Conservation (phyloP, 2,888 invertebrate genomes). For the Agrotis puta region DNA sequence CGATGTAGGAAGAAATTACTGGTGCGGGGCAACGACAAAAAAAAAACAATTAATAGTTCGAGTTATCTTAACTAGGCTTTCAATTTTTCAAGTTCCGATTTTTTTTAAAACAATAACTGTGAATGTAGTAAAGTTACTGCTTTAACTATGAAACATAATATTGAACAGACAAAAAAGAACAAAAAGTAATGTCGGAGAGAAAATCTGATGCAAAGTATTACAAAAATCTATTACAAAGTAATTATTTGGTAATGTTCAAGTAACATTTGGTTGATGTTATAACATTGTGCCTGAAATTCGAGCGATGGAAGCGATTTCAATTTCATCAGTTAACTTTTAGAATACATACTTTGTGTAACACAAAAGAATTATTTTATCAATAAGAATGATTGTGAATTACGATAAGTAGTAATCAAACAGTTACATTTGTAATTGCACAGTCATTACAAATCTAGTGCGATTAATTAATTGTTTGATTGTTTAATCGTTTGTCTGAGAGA, state of each 20-base stretch:
- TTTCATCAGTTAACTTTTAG: constrained; percentile 2
- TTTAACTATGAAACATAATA: too few relatives aligned
- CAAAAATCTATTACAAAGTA: constrained; percentile 25
- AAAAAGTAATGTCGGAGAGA: constrained; percentile 19
- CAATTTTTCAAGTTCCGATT: too few relatives aligned
- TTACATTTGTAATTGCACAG: constrained; percentile 12
- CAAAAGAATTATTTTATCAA: neutral
- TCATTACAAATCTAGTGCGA: neutral
- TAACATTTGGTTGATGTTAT: constrained; percentile 35
- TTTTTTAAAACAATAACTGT: too few relatives aligned
- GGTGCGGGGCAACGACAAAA: too few relatives aligned
- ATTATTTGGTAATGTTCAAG: constrained; percentile 38
- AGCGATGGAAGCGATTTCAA: constrained; percentile 6
- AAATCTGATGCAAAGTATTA: constrained; percentile 47
- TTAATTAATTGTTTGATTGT: neutral
- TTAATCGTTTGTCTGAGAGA: neutral
- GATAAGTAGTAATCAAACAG: neutral
- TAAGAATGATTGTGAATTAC: neutral
- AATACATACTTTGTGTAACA: constrained; percentile 4
- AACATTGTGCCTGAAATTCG: constrained; percentile 30
- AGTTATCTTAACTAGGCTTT: too few relatives aligned
- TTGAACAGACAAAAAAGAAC: constrained; percentile 4
- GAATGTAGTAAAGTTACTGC: too few relatives aligned
- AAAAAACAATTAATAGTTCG: too few relatives aligned
- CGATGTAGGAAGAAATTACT: too few relatives aligned